Evolutionary conservation across 2,113 vertebrate species (phyloP), one percentile per base, ranked within the genome.

Genomic region (Carettochelys insculpta): DNA sequence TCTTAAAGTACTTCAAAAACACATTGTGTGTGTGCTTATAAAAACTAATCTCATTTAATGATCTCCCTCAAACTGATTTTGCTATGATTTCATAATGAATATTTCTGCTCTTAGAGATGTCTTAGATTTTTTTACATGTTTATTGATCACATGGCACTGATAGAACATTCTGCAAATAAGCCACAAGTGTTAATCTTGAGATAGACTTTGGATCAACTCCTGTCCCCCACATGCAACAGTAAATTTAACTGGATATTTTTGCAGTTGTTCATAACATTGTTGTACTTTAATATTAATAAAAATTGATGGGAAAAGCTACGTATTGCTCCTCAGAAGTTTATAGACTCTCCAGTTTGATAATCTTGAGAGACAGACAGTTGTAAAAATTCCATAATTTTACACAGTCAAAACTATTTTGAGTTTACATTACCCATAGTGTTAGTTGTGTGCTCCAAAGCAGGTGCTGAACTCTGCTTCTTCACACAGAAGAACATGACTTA

Each of bases 401-500:
- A 82, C 45, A 47, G 1, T 17, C 11, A 0, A 27, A 14, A 10
- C 2, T 2, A 31, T 2, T n/a, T 20, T 8, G 83, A 76, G 77
- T 8, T n/a, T 31, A 84, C 29, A 22, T 43, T 73, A 43, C 4
- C 16, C 12, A 1, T 56, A 16, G 14, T 1, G 0, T 52, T 56
- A 24, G 43, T 0, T 2, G 8, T 1, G 0, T 50, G 58, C 65
- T 14, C 2, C 47, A 29, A 78, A 1, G 1, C 4, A 0, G 3
- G 24, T 61, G 86, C 31, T 54, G 81, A 90, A 61, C 56, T 41
- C 77, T 1, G 0, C 5, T 22, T 24, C 25, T 43, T 34, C 7
- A 7, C 0, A 0, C 1, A 8, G 68, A 0, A 25, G 77, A 48
- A 22, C 68, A 34, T 0, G 8, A 29, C 24, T 17, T 1, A 0